Evolutionary conservation across 2,888 invertebrate species (phyloP).

Genomic region (Pemphredon lugubris): DNA sequence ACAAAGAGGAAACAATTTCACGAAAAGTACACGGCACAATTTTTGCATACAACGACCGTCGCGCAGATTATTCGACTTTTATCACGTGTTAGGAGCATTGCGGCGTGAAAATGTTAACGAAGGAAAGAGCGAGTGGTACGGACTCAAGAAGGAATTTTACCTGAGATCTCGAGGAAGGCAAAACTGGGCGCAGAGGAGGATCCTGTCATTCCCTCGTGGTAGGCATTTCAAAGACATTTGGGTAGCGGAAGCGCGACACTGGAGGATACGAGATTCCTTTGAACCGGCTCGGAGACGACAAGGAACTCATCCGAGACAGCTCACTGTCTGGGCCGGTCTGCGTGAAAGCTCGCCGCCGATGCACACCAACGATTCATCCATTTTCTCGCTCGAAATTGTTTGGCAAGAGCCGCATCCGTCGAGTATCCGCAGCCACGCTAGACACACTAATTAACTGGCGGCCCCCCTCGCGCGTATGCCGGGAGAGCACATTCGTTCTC

Average conservation of each 20-base stretch:
- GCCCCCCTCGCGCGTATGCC: slow-evolving; percentile 48
- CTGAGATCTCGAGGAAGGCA: slow-evolving; percentile 14
- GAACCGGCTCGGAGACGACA: slow-evolving; percentile 8
- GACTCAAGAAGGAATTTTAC: slow-evolving; percentile 19
- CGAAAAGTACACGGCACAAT: neutral
- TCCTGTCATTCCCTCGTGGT: slow-evolving; percentile 6
- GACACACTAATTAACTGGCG: slow-evolving; percentile 57
- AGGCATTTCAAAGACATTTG: slow-evolving; percentile 33
- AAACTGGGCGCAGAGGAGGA: neutral
- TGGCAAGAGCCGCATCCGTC: slow-evolving; percentile 22
- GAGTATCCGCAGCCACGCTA: slow-evolving; percentile 32
- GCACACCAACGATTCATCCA: slow-evolving; percentile 11
- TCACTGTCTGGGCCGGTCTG: neutral
- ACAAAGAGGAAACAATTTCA: neutral
- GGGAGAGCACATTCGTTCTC: slow-evolving; percentile 38
- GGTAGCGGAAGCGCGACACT: slow-evolving; percentile 3
- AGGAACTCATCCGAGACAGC: slow-evolving; percentile 15
- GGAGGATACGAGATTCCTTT: no score
- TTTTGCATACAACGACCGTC: neutral
- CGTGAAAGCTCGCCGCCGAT: slow-evolving; percentile 14
- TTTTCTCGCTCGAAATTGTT: slow-evolving; percentile 28
- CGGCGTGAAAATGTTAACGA: no score
- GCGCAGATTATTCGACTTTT: no score
- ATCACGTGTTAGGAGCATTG: no score
- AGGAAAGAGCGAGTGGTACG: no score